Percentiles rank a stretch among this genome's conserved stretches.
Evolutionary conservation across 1,140 invertebrate species (phyloP).

Genomic region (Heliconius eleuchia): DNA sequence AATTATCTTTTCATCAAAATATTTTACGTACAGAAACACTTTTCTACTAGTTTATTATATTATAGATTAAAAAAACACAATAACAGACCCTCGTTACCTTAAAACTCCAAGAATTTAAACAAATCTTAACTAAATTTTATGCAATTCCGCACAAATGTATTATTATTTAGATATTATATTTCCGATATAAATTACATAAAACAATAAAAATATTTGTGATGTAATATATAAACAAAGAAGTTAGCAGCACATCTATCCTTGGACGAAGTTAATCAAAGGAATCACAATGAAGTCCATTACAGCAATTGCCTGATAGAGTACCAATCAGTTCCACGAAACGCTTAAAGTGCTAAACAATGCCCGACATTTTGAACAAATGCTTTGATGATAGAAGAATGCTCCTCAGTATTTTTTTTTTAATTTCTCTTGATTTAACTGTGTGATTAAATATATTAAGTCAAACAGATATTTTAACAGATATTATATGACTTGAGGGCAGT

Average conservation of each 20-base stretch:
- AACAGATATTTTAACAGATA: too few species aligned
- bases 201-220: not conserved
- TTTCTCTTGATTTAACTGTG: too few species aligned
- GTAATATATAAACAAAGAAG: conserved; percentile 4
- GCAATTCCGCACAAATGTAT: not conserved
- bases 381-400: not conserved
- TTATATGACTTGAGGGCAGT: too few species aligned
- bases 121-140: too few species aligned
- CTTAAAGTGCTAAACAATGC: conserved; percentile 2
- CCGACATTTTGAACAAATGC: not conserved
- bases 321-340: conserved; percentile 30
- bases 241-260: conserved; percentile 22
- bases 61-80: too few species aligned
- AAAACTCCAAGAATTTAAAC: too few species aligned
- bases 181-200: not conserved
- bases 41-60: too few species aligned
- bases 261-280: conserved; percentile 58
- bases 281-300: conserved; percentile 50
- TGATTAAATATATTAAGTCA: too few species aligned
- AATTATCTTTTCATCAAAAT: too few species aligned
- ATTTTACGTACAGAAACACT: too few species aligned
- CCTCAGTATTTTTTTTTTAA: too few species aligned
- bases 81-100: too few species aligned
- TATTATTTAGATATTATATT: not conserved
- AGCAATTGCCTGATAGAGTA: conserved; percentile 20